These are phyloP conservation scores for Nibea albiflora DNA, from an alignment of 2,113 vertebrate species.

Conservation along the genomic window DNA sequence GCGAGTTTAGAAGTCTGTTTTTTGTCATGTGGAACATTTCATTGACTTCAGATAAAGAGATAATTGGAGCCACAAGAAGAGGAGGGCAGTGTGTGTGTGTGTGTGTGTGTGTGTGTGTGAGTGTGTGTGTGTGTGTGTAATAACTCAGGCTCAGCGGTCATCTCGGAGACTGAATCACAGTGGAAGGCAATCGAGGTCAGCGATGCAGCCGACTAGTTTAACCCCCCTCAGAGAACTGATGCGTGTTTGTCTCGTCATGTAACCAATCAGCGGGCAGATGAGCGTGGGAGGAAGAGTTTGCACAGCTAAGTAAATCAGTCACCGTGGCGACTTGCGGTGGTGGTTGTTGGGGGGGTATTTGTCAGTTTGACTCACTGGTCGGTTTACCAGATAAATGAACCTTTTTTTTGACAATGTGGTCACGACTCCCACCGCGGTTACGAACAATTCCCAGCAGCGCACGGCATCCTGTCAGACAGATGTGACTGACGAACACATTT, in stretches of 20 bases:
- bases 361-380: constrained; percentile 56
- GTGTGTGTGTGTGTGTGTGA: not conserved
- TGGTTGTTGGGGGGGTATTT: constrained; percentile 8
- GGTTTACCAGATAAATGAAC: constrained; percentile 31
- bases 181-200: constrained; percentile 21
- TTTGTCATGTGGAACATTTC: constrained; percentile 37
- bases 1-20: not conserved
- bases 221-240: constrained; percentile 1
- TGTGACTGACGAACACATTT: not conserved
- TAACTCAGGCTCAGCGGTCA: constrained; percentile 12
- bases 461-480: constrained; percentile 23
- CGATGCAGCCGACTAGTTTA: not conserved
- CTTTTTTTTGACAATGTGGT: constrained; percentile 47
- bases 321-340: constrained; percentile 26
- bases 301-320: constrained; percentile 46
- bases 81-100: constrained; percentile 14
- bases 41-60: constrained; percentile 18
- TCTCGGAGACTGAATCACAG: constrained; percentile 31
- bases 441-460: constrained; percentile 31
- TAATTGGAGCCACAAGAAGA: constrained; percentile 40
- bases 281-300: constrained; percentile 48
- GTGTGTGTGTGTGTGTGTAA: not conserved
- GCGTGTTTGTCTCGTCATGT: constrained; percentile 10
- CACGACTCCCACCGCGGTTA: constrained; percentile 29
- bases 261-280: not conserved